Base-by-base conservation (phyloP, 1,140 invertebrate genomes). In the Amyelois transitella region DNA sequence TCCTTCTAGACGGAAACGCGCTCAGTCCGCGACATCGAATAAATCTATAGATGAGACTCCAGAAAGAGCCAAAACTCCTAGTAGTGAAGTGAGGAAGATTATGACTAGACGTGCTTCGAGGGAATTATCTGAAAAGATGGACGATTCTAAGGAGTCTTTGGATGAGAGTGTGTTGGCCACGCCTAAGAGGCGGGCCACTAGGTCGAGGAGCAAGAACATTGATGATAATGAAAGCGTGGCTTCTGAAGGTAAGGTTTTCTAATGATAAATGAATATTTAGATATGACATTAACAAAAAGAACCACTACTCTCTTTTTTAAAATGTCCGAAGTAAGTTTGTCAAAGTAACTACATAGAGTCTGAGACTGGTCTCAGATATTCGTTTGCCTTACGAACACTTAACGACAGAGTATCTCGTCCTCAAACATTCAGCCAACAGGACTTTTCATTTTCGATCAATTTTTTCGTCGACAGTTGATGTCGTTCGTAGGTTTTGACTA, bases 221-320 rank as follows among this genome's bases (percentile, higher is more conserved):
- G 84, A 87, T 51, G 78, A 86, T 59, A 79, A 69, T 28, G 66
- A 63, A 10, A 84, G 76, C 38, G 66, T 82, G 0, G 69, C 64
- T 1, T 82, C 79, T 0, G 81, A 80, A 28, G 59, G 60, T 38
- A 14, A 38, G 32, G 25, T 10, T 10, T 38, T 38, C 17, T 5
- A 3, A 5, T 24, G 4, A 24, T 24, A n/a, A n/a, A n/a, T n/a
- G n/a, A n/a, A n/a, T n/a, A n/a, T n/a, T n/a, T n/a, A n/a, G n/a
- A n/a, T n/a, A n/a, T n/a, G n/a, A n/a, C n/a, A n/a, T n/a, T n/a
- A n/a, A n/a, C n/a, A n/a, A n/a, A n/a, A n/a, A n/a, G n/a, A n/a
- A n/a, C n/a, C n/a, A n/a, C n/a, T n/a, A n/a, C n/a, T n/a, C n/a
- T n/a, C n/a, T n/a, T n/a, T n/a, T n/a, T n/a, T n/a, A n/a, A n/a